Base-by-base conservation (phyloP, 2,797 vertebrate species). In the Hydrolagus colliei region DNA sequence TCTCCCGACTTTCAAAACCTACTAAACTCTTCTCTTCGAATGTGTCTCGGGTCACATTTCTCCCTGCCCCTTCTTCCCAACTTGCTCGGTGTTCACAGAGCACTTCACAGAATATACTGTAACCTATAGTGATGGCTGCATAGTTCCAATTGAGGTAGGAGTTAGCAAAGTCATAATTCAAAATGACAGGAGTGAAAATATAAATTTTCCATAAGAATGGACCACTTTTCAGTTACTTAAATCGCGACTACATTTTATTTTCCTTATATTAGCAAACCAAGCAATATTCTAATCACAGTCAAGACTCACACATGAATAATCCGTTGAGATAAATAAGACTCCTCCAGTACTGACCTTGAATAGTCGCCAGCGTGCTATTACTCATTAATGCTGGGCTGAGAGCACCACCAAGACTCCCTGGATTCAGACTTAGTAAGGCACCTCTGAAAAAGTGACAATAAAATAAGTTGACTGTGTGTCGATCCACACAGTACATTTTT, bases 281-380 rank as follows among this genome's bases (percentile, higher is more conserved):
- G 10, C 2, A 62, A 22, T 7, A 85, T 85, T 72, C n/a, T 73
- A 73, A 85, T 41, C 41, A 18, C 22, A 61, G 35, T 72, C 8
- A 72, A 22, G 9, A 71, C 5, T 72, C 11, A 62, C 72, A 73
- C 18, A 73, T 32, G 9, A 61, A 73, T 32, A 1, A 5, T 12
- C 11, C 32, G 22, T 18, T 63, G 16, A 1, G 41, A 11, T 32
- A 52, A 1, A 6, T 20, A 84, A 16, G 8, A 59, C 14, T 75
- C 85, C 86, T 59, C 35, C 9, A 16, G 22, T 89, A 95, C 94
- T 90, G 87, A 98, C 97, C 98, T 98, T 99, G 97, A 92, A 99
- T 98, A 87, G 97, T 98, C 90, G 97, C 98, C 93, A 99, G 94
- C 87, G 98, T 98, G 92, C 96, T 99, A 94, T 97, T 99, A 92